phyloP scores from a whole-genome alignment of 2,888 invertebrate species.

The Steinernema carpocapsae region DNA sequence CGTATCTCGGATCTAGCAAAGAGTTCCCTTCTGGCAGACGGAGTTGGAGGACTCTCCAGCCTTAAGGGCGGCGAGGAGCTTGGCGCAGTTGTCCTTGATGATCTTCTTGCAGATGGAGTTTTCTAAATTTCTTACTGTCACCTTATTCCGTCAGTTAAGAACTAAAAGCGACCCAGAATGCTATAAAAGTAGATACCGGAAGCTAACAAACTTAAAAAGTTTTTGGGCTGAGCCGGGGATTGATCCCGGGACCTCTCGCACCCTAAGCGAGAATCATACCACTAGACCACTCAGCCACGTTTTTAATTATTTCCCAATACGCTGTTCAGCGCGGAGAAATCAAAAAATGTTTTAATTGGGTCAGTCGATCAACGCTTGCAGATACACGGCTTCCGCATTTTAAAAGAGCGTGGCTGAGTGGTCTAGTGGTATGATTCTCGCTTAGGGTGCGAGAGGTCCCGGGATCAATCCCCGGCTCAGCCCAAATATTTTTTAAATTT shows the following conservation, averaged over 20 bases:
- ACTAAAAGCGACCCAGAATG: too few species aligned
- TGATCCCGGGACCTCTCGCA: constrained; percentile 66
- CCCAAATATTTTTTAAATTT: too few species aligned
- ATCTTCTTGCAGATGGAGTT: constrained; percentile 34
- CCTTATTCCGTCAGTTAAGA: too few species aligned
- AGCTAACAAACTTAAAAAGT: too few species aligned
- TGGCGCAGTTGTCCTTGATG: constrained; percentile 29
- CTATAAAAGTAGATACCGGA: too few species aligned
- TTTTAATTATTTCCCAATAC: too few species aligned
- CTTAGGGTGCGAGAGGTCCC: constrained; percentile 68
- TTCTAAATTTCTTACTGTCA: too few species aligned
- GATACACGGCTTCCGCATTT: too few species aligned
- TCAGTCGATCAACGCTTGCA: too few species aligned
- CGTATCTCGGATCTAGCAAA: too few species aligned
- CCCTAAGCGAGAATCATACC: constrained; percentile 68
- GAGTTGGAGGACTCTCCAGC: not conserved
- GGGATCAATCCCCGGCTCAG: constrained; percentile 53
- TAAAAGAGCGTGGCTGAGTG: constrained; percentile 59
- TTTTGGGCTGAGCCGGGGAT: constrained; percentile 50
- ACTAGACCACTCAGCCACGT: constrained; percentile 65
- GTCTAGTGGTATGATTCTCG: constrained; percentile 68
- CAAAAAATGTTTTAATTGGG: too few species aligned
- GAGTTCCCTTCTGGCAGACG: constrained; percentile 23
- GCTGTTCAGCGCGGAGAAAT: too few species aligned
- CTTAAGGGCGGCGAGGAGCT: constrained; percentile 30